Base-by-base conservation (phyloP, 2,113 vertebrate genomes). In the Catagonus wagneri region DNA sequence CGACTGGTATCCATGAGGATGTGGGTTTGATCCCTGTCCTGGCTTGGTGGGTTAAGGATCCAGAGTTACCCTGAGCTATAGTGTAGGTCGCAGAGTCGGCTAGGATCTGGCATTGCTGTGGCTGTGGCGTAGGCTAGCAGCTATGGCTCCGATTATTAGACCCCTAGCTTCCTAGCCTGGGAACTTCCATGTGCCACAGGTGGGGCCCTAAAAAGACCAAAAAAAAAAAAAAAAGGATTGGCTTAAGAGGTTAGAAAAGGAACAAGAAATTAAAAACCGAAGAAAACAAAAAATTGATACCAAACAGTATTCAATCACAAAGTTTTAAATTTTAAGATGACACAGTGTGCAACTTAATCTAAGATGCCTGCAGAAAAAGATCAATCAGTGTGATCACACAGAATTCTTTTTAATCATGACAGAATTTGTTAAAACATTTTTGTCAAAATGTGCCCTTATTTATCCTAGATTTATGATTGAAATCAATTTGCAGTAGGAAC, bases 381-480 rank as follows among this genome's bases (percentile, higher is more conserved):
- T 58, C 36, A 72, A 61, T 78, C 44, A 71, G 29, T 74, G 14
- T 58, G 23, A n/a, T 83, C 74, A 87, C 60, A 58, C 34, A 94
- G 63, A 93, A 72, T 60, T 84, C 63, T 96, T 63, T 85, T 95
- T 81, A 44, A 61, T 91, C 92, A 90, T 44, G 36, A 90, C 75
- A 91, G 78, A 90, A 76, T 89, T 4, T 86, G 65, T 56, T 88
- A 71, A 83, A 95, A 93, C 50, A 95, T 80, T 90, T 93, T 75
- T 78, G 50, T 81, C 75, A 87, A 75, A 89, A 25, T 75, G 52
- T 68, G 69, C 60, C 39, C 69, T 95, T 92, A 87, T 95, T 97
- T 96, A 94, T 80, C 87, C 90, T 90, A 96, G 86, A 89, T 74
- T 96, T 95, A 94, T 84, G 39, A 95, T 2, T 94, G 89, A 89